Evolutionary conservation across 2,888 invertebrate species (phyloP).

Genomic region (Eugnorisma glareosa): DNA sequence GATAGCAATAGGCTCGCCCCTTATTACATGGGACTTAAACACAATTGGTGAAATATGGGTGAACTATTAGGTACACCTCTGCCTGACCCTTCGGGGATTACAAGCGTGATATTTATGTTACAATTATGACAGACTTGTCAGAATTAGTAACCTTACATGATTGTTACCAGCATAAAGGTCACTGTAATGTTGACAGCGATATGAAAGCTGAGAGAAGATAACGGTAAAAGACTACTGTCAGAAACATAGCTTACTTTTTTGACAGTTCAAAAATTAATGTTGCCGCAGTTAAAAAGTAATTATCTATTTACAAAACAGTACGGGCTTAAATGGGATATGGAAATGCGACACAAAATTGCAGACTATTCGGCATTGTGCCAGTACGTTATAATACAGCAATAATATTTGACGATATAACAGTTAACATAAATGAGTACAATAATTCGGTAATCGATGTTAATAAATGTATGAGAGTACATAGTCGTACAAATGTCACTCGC

Average conservation of each 20-base stretch:
- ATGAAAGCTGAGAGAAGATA: not conserved
- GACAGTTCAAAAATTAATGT: constrained; percentile 8
- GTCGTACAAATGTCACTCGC: not conserved
- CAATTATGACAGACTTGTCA: no score
- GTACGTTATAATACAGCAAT: constrained; percentile 38
- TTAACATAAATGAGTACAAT: constrained; percentile 40
- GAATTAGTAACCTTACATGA: not conserved
- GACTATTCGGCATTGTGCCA: constrained; percentile 56
- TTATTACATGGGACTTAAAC: no score
- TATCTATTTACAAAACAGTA: constrained; percentile 40
- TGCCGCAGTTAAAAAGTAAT: constrained; percentile 35
- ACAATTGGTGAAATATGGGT: no score
- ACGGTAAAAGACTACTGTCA: not conserved
- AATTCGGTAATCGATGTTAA: constrained; percentile 17
- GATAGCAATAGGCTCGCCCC: no score
- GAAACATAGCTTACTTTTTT: not conserved
- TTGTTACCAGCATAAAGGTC: not conserved
- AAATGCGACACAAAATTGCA: constrained; percentile 45
- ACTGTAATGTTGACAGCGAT: not conserved
- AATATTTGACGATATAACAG: constrained; percentile 39
- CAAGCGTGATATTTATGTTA: no score
- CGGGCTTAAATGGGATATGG: constrained; percentile 34
- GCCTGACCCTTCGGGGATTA: no score
- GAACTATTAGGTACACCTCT: no score
- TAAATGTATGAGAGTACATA: not conserved